Evolutionary conservation across 2,797 vertebrate genomes (phyloP).

Genomic region (Enteromius afrohamiltoni): DNA sequence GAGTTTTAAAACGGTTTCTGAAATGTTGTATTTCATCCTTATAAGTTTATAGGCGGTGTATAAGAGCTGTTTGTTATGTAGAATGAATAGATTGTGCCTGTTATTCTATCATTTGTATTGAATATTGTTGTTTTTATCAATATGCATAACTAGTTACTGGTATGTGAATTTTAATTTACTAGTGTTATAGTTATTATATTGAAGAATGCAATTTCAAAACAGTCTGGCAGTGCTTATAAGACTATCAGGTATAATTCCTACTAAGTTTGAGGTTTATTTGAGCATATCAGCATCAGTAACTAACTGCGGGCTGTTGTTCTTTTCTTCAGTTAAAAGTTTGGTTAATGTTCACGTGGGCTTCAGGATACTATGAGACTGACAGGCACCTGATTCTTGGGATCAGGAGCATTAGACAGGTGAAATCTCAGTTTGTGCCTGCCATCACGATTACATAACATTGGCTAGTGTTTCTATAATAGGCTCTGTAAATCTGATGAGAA

Average conservation of each 20-base stretch:
- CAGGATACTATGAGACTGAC: conserved; percentile 11
- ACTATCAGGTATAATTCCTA: neutral
- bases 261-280: neutral
- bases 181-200: neutral
- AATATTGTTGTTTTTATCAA: neutral
- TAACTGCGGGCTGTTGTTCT: neutral
- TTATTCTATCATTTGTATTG: neutral
- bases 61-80: neutral
- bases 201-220: neutral
- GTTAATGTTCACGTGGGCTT: conserved; percentile 1
- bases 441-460: conserved; percentile 58
- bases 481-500: conserved; percentile 48
- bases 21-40: neutral
- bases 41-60: neutral
- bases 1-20: neutral
- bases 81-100: neutral
- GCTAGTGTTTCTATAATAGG: conserved; percentile 55
- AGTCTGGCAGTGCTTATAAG: neutral
- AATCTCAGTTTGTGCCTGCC: conserved; percentile 46
- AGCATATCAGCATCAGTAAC: neutral
- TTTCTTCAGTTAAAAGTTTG: neutral
- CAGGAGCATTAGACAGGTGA: conserved; percentile 45
- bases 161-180: neutral
- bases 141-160: neutral
- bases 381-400: conserved; percentile 44